A percentile compares a stretch with the other conserved stretches of the same genome.
Evolutionary conservation across 2,797 vertebrate genomes (phyloP).

Genomic region (Tapirus indicus): DNA sequence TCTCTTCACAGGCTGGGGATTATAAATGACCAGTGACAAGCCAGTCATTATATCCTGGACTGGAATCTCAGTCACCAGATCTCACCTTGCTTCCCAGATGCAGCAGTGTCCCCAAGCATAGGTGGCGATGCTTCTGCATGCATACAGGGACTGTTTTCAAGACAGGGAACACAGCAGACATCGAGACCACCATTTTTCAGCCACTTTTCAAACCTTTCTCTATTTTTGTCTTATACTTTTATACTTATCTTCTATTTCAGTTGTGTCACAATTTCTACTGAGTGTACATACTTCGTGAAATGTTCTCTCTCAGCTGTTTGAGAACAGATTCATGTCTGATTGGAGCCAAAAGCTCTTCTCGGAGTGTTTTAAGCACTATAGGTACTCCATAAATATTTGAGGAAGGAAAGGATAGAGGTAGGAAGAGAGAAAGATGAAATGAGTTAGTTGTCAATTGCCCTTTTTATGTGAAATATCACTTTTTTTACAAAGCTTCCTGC

Average conservation of each 20-base stretch:
- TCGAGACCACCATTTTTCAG: neutral
- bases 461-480: slow-evolving; percentile 2
- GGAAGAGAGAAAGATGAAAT: slow-evolving; percentile 5
- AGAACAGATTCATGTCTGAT: neutral
- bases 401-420: neutral
- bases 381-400: slow-evolving; percentile 41
- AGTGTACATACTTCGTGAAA: neutral
- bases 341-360: neutral
- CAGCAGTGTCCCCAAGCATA: neutral
- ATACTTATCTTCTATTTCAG: neutral
- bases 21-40: neutral
- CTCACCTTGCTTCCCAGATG: neutral
- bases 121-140: neutral
- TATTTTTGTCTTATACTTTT: neutral
- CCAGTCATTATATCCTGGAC: too few relatives aligned
- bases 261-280: neutral
- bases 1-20: neutral
- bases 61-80: neutral
- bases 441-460: neutral
- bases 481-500: slow-evolving; percentile 2
- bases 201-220: neutral
- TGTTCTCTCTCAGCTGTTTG: neutral
- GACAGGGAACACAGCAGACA: neutral
- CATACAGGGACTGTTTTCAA: neutral
- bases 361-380: neutral